Base-by-base conservation (phyloP, 2,888 invertebrate genomes). In the Nesidiocoris tenuis region DNA sequence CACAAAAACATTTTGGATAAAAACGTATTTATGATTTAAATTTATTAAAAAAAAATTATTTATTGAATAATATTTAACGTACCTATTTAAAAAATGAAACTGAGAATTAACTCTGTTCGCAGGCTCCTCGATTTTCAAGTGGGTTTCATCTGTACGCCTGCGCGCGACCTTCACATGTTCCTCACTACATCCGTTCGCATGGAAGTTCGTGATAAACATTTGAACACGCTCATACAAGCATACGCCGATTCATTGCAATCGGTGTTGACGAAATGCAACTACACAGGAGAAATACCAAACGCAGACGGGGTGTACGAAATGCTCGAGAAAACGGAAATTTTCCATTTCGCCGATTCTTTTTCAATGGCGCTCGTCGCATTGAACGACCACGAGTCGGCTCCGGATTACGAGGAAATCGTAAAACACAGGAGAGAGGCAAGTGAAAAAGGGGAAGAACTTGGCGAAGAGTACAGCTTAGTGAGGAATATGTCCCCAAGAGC, bases 61-160 rank as follows among this genome's bases (percentile, higher is more conserved):
- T n/a, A n/a, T n/a, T n/a, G n/a, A n/a, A n/a, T n/a, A n/a, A n/a
- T n/a, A n/a, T n/a, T n/a, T n/a, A n/a, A n/a, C n/a, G n/a, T n/a
- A n/a, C n/a, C n/a, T n/a, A n/a, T n/a, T n/a, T n/a, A n/a, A n/a
- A n/a, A n/a, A n/a, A n/a, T n/a, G n/a, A n/a, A n/a, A n/a, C n/a
- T n/a, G n/a, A n/a, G n/a, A n/a, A n/a, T n/a, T n/a, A n/a, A n/a
- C n/a, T n/a, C n/a, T n/a, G n/a, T n/a, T n/a, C 25, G 17, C 59
- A 77, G 77, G 64, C 74, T 79, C 3, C 66, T 78, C 5, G 79
- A 78, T 22, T 76, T 76, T 56, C 78, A 78, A 23, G 21, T 74
- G 7, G 55, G 61, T 17, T 76, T 55, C 56, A 68, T 74, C 63
- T 64, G 68, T 9, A 25, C 57, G 25, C 66, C 65, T 7, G 66